Evolutionary conservation across 2,888 invertebrate genomes (phyloP).

Genomic region (Branchinecta sandiegonensis): DNA sequence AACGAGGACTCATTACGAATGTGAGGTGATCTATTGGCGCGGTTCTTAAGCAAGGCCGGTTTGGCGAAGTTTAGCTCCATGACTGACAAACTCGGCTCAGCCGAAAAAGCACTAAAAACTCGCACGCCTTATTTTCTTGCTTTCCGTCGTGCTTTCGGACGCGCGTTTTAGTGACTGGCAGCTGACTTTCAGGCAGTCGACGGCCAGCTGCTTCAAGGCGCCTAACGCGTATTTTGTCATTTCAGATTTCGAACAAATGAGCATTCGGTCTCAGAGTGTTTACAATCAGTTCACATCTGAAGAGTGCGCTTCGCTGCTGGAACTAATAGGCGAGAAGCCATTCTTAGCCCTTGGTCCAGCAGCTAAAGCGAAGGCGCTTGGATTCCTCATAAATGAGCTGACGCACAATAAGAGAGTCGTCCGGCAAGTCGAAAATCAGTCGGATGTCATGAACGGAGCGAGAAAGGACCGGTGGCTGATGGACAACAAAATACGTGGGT

Average conservation of each 20-base stretch:
- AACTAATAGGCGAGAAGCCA: conserved; percentile 63
- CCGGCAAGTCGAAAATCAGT: conserved; percentile 70
- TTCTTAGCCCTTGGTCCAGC: conserved; percentile 72
- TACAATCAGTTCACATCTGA: background rate
- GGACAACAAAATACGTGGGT: conserved; percentile 85
- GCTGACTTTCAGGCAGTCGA: no score
- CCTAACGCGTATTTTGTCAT: background rate
- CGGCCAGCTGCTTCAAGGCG: no score
- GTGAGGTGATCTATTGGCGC: no score
- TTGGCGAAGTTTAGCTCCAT: no score
- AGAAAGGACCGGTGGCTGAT: conserved; percentile 81
- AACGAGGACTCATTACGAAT: no score
- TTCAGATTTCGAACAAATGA: conserved; percentile 13
- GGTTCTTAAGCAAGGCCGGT: no score
- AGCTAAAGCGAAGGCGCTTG: conserved; percentile 71
- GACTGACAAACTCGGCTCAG: no score
- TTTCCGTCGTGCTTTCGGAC: no score
- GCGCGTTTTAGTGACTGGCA: no score
- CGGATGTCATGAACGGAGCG: conserved; percentile 71
- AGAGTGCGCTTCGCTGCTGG: conserved; percentile 39
- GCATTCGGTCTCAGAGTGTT: background rate
- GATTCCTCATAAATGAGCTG: conserved; percentile 85
- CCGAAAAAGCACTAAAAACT: no score
- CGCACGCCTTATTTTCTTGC: no score
- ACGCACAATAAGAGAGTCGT: conserved; percentile 80